Evolutionary conservation across 2,113 vertebrate species (phyloP), one percentile per base, ranked within the genome.

Genomic region (Strix uralensis): DNA sequence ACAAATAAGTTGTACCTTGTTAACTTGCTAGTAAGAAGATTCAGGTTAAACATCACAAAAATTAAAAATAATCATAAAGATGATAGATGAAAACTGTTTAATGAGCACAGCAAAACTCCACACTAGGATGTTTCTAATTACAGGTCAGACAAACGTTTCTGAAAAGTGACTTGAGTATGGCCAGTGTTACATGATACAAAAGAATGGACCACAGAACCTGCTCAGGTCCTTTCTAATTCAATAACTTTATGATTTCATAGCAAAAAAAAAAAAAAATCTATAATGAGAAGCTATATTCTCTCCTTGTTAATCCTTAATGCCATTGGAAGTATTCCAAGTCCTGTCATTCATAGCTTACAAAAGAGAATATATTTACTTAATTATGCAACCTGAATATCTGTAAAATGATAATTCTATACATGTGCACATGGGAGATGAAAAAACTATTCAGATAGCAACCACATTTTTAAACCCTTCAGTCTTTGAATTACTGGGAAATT

Each of bases 131-230:
- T 14, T 77, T 84, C 78, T 46, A 83, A 52, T 61, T 65, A 38
- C 12, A 70, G 2, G 3, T 62, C 9, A 81, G n/a, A 21, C 7
- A 51, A 51, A 44, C 3, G 55, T 73, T 86, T 49, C 7, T 49
- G 32, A 30, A 34, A n/a, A 30, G 6, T 36, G 7, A 7, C 2
- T 61, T 1, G 0, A 66, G 25, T 46, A 49, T 1, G 4, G 32
- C 19, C 3, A 1, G 7, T 49, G 5, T 49, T 87, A 55, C 4
- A 2, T 15, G 2, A n/a, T 61, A 40, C 21, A n/a, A 32, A 84
- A 66, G 10, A 74, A 52, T 30, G 8, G 9, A 17, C 18, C 3
- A 44, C 10, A 36, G 23, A 81, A 73, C 5, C 9, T 79, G 3
- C 2, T 71, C 11, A 49, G 6, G 4, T 62, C 9, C 8, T 52